A percentile compares a stretch with the other conserved stretches of the same genome.
These are phyloP conservation scores for Drosophila albomicans DNA, from an alignment of 1,140 invertebrate genomes.

Conservation along the genomic window DNA sequence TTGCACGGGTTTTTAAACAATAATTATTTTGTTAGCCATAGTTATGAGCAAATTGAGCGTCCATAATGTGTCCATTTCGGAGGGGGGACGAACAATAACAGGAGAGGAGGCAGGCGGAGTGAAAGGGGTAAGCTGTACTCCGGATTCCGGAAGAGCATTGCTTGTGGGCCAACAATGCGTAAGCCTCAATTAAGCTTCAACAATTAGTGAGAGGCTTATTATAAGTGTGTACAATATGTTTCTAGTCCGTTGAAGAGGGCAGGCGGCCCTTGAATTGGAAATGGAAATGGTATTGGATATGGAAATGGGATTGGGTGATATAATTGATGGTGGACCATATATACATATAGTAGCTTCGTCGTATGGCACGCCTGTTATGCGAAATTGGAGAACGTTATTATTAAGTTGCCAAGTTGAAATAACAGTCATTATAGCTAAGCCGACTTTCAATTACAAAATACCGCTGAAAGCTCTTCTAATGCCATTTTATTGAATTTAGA, in stretches of 20 bases:
- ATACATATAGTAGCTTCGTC: neutral
- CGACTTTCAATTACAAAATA: conserved; percentile 10
- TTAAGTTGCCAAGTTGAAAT: neutral
- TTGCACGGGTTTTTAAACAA: conserved; percentile 47
- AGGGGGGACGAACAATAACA: neutral
- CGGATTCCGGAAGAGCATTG: conserved; percentile 6
- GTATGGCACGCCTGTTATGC: neutral
- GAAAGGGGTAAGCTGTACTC: neutral
- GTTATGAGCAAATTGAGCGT: conserved; percentile 57
- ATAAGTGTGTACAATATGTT: conserved; percentile 28
- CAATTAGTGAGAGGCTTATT: conserved; percentile 56
- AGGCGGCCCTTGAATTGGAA: neutral
- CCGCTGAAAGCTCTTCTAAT: neutral
- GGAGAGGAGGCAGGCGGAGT: too few species aligned
- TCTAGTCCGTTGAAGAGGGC: conserved; percentile 1
- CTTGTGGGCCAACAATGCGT: conserved; percentile 37
- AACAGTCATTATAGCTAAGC: neutral
- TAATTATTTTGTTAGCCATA: conserved; percentile 54
- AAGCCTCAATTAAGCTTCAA: conserved; percentile 56
- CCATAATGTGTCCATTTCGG: conserved; percentile 18
- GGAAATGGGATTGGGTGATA: neutral
- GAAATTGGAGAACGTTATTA: neutral
- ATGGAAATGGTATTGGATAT: too few species aligned
- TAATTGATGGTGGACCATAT: neutral
- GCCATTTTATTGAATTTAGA: neutral